phyloP scores from a whole-genome alignment of 2,113 vertebrate species.

The Pseudorasbora parva region DNA sequence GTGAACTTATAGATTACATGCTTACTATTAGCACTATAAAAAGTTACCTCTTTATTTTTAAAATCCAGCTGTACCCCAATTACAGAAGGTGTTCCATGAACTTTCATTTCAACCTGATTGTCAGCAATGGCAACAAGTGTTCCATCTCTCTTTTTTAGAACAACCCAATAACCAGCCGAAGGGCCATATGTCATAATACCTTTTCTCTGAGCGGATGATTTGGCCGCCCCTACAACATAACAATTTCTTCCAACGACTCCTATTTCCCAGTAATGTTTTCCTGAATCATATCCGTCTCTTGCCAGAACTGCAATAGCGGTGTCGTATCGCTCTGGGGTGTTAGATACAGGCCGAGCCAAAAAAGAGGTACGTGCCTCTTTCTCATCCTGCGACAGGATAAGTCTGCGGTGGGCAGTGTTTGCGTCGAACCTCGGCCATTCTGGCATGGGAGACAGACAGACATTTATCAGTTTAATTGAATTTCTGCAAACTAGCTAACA shows the following conservation, averaged over 20 bases:
- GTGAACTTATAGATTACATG: constrained; percentile 58
- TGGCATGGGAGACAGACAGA: constrained; percentile 43
- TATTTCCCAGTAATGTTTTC: constrained; percentile 71
- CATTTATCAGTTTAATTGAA: neutral
- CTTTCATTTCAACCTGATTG: rapidly evolving
- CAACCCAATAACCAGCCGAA: constrained; percentile 57
- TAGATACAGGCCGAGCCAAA: rapidly evolving
- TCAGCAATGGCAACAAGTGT: neutral
- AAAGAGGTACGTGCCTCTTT: constrained; percentile 26
- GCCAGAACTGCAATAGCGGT: constrained; percentile 51
- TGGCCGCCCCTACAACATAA: constrained; percentile 64
- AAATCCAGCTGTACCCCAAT: constrained; percentile 66
- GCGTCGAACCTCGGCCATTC: constrained; percentile 51
- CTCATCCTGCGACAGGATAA: constrained; percentile 46
- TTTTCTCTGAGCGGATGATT: constrained; percentile 56
- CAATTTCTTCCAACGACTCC: constrained; percentile 55
- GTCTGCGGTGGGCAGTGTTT: constrained; percentile 60
- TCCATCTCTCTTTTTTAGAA: constrained; percentile 50
- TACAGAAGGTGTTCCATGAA: neutral
- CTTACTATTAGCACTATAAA: constrained; percentile 58
- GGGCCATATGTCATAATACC: neutral
- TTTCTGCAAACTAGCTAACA: neutral
- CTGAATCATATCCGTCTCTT: constrained; percentile 50
- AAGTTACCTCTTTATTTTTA: constrained; percentile 53
- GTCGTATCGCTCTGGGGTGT: constrained; percentile 59